These are phyloP conservation scores for Hemaris fuciformis DNA, from an alignment of 2,888 invertebrate genomes.

Conservation along the genomic window DNA sequence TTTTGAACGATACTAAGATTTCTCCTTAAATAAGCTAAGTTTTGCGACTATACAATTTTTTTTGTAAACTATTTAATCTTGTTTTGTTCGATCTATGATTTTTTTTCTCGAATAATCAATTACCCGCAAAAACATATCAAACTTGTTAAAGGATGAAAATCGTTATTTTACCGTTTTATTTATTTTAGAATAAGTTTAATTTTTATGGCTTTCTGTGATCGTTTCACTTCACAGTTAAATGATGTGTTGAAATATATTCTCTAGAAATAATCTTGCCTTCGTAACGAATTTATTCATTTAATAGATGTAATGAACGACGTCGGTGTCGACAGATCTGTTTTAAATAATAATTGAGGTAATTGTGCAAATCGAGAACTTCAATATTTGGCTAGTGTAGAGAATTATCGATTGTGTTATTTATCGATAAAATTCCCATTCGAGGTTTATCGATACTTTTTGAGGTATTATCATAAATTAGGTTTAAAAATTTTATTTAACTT, in stretches of 20 bases:
- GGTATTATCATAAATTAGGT: neutral
- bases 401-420: neutral
- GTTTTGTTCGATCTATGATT: conserved; percentile 1
- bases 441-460: no score
- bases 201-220: conserved; percentile 52
- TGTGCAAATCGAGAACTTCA: no score
- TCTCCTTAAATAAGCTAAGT: neutral
- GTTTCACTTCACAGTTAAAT: conserved; percentile 38
- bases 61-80: neutral
- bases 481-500: no score
- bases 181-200: conserved; percentile 46
- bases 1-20: neutral
- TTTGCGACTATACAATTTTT: neutral
- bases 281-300: conserved; percentile 65
- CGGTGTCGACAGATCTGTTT: neutral
- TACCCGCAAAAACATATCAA: conserved; percentile 51
- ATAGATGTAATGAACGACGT: neutral
- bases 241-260: conserved; percentile 30
- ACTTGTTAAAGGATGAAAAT: conserved; percentile 43
- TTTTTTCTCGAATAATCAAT: conserved; percentile 41
- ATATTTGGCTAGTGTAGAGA: neutral
- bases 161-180: conserved; percentile 50
- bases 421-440: neutral
- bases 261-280: conserved; percentile 62
- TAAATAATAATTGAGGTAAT: neutral